phyloP scores from a whole-genome alignment of 1,140 invertebrate genomes.

The Pseudoatta argentina region DNA sequence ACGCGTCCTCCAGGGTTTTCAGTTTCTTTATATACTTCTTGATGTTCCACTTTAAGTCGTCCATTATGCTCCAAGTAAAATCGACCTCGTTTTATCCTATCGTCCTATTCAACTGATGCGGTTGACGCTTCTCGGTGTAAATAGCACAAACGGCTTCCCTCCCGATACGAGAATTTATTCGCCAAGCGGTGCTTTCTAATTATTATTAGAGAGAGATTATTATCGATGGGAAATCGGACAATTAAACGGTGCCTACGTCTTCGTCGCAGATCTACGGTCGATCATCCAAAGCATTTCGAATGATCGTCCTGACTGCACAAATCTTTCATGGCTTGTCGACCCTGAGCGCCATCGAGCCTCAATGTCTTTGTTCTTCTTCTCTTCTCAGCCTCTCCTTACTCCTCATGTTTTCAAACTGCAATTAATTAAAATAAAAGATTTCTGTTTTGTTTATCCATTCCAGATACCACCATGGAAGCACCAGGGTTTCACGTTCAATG shows the following conservation, averaged over 20 bases:
- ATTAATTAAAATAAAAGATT: constrained; percentile 41
- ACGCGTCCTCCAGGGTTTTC: no score
- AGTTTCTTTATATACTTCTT: constrained; percentile 52
- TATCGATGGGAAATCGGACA: constrained; percentile 28
- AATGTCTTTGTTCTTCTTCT: background rate
- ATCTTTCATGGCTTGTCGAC: background rate
- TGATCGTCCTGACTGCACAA: constrained; percentile 17
- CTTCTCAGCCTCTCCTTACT: background rate
- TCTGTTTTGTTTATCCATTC: background rate
- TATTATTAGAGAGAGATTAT: constrained; percentile 14
- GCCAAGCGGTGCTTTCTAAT: background rate
- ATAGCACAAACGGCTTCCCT: constrained; percentile 43
- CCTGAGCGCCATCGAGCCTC: background rate
- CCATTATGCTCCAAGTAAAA: constrained; percentile 53
- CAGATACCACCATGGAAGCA: background rate
- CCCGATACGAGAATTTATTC: constrained; percentile 16
- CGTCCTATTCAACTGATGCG: constrained; percentile 33
- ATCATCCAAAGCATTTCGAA: constrained; percentile 13
- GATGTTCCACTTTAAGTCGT: constrained; percentile 57
- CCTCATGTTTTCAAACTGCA: constrained; percentile 16
- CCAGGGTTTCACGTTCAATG: background rate
- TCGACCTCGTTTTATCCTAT: constrained; percentile 64
- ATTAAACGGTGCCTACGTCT: background rate
- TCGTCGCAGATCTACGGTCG: background rate
- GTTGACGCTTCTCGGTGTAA: constrained; percentile 27